Conservation (phyloP, 2,113 vertebrate genomes). For the Ctenomys sociabilis region DNA sequence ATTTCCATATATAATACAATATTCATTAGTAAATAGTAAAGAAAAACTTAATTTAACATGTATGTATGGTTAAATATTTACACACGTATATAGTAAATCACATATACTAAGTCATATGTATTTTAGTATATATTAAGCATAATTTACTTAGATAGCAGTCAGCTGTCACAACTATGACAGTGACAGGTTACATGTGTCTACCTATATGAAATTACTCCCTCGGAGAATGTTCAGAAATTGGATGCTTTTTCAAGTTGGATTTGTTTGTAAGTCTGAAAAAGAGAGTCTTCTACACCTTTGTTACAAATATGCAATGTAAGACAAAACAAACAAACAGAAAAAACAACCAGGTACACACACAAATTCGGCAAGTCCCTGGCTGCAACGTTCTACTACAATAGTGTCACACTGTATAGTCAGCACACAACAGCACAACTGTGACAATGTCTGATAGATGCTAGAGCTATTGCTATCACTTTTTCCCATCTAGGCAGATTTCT, state of each 20-base stretch:
- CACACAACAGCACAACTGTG: background rate
- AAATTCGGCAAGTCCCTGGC: background rate
- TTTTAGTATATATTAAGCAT: background rate
- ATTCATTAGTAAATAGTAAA: constrained; percentile 2
- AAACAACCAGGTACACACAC: background rate
- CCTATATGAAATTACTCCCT: background rate
- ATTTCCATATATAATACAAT: background rate
- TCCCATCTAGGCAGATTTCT: background rate
- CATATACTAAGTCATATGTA: background rate
- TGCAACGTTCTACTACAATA: background rate
- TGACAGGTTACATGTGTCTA: background rate
- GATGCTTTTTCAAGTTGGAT: background rate
- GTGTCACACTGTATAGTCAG: background rate
- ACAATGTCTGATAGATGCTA: background rate
- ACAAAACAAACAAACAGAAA: too few species aligned
- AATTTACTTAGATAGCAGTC: background rate
- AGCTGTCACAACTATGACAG: background rate
- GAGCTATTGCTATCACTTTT: background rate
- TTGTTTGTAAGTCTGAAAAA: background rate
- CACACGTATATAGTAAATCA: background rate
- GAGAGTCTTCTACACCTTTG: background rate
- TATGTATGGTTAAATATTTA: background rate
- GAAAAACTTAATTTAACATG: background rate
- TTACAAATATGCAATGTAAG: background rate
- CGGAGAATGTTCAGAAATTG: background rate